Evolutionary conservation across 2,888 invertebrate genomes (phyloP), one percentile per base, ranked within the genome.

Genomic region (Calliphora vomitoria): DNA sequence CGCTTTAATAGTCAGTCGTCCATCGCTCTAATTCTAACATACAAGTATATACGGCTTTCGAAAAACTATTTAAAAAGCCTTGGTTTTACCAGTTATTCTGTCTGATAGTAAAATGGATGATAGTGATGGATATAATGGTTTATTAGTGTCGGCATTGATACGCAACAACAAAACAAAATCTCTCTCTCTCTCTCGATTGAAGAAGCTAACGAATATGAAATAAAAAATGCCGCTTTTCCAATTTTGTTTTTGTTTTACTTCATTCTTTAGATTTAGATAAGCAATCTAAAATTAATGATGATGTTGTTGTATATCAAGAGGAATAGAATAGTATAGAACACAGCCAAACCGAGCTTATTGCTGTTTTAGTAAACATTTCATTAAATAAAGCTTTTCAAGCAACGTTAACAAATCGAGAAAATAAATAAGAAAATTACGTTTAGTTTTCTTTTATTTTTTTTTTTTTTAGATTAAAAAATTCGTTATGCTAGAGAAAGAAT

Each of bases 261-360:
- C 55, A 79, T 84, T 75, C 72, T 79, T 47, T 20, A 86, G 78
- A 86, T 83, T 83, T 68, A 87, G 89, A 90, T 90, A 89, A 89
- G 89, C 87, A 88, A 88, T 88, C 88, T 89, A 50, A 88, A 89
- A 89, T 90, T 90, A 89, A 89, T 90, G 89, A 89, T 89, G 90
- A 88, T 89, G 88, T 87, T 88, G 82, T 87, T 87, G 82, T 78
- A 68, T 47, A 69, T 35, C 75, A 75, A 85, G 58, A 74, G 41
- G 18, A 47, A 64, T 35, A 55, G 2, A 55, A 13, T 11, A 11
- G 44, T 10, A 35, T 6, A 47, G 53, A 72, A 74, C 15, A 55
- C 38, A 38, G 68, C 35, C 38, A 8, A 55, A 38, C 15, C 41
- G 35, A 38, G 80, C 55, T 80, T 69, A 75, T 74, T 80, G 79